Conservation (phyloP, 2,113 vertebrate species). For the Cynopterus brachyotis region DNA sequence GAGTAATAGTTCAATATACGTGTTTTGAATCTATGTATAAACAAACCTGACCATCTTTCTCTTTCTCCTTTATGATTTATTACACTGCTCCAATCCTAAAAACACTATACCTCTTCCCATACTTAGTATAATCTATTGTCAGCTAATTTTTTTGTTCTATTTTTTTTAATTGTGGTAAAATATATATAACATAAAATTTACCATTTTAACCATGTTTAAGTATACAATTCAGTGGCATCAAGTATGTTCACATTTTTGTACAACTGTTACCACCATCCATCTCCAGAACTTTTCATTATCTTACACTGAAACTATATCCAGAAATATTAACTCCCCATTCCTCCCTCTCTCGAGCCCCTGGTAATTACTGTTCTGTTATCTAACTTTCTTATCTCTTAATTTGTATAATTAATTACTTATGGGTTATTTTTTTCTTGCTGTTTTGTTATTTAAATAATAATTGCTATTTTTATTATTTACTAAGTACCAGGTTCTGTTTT, state of each 20-base stretch:
- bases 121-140: neutral
- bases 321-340: neutral
- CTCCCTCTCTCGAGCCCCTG: neutral
- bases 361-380: neutral
- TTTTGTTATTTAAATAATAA: constrained; percentile 43
- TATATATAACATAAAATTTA: neutral
- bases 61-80: neutral
- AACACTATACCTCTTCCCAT: neutral
- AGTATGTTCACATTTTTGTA: neutral
- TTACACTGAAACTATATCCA: neutral
- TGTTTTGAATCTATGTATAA: neutral
- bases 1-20: neutral
- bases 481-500: neutral
- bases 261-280: neutral
- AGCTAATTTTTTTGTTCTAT: neutral
- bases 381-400: neutral
- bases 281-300: neutral
- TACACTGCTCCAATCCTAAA: neutral
- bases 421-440: neutral
- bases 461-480: neutral
- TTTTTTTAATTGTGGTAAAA: neutral
- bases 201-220: neutral
- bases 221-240: neutral
- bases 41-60: neutral
- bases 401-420: neutral